Evolutionary conservation across 2,888 invertebrate genomes (phyloP).

Genomic region (Leucozona laternaria): DNA sequence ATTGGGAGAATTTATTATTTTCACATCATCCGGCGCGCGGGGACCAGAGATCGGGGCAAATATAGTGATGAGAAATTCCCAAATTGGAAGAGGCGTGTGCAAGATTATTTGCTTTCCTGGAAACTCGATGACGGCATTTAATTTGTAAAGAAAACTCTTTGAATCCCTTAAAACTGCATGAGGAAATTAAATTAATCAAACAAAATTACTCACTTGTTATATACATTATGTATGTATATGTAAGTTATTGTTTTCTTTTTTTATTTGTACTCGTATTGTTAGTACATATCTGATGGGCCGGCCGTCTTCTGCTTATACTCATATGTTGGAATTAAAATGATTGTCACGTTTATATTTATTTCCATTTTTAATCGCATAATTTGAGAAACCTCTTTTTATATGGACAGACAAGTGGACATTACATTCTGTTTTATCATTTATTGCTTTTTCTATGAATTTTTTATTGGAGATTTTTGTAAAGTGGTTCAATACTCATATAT

Average conservation of each 20-base stretch:
- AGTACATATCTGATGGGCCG: too few species aligned
- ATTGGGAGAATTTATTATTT: constrained; percentile 73
- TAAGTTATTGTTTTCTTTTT: constrained; percentile 10
- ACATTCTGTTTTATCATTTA: constrained; percentile 49
- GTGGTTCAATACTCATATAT: neutral
- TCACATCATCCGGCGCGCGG: constrained; percentile 37
- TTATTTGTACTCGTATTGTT: constrained; percentile 4
- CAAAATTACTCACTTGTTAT: constrained; percentile 47
- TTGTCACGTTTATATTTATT: constrained; percentile 63
- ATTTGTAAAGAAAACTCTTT: constrained; percentile 57
- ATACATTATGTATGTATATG: too few species aligned
- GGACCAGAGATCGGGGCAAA: constrained; percentile 6
- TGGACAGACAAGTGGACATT: constrained; percentile 57
- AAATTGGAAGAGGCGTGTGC: constrained; percentile 76
- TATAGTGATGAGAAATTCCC: constrained; percentile 68
- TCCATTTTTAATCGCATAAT: constrained; percentile 47
- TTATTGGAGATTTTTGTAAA: neutral
- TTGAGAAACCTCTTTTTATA: constrained; percentile 31
- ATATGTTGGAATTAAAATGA: constrained; percentile 45
- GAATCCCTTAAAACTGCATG: constrained; percentile 47
- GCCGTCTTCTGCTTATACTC: neutral
- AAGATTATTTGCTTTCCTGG: constrained; percentile 65
- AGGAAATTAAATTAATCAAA: constrained; percentile 70
- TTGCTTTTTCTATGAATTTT: constrained; percentile 38
- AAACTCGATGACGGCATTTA: constrained; percentile 70